Evolutionary conservation across 2,888 invertebrate genomes (phyloP).

Genomic region (Mechanitis mazaeus): DNA sequence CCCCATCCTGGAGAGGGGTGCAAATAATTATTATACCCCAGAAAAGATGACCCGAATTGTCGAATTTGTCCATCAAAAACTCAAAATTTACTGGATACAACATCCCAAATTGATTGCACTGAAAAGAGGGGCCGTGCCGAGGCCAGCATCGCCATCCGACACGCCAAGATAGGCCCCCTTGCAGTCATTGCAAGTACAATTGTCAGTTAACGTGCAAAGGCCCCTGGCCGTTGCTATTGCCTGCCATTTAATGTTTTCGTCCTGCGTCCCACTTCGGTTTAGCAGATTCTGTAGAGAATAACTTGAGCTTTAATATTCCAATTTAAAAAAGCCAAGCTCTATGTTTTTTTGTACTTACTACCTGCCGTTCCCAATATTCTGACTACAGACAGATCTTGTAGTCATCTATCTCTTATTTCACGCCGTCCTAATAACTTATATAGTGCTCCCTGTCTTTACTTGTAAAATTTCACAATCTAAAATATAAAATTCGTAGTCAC

Average conservation of each 20-base stretch:
- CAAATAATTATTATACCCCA: conserved; percentile 7
- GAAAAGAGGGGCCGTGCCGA: conserved; percentile 59
- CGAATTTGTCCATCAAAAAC: not conserved
- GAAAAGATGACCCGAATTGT: not conserved
- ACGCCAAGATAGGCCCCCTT: conserved; percentile 48
- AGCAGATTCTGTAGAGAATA: conserved; percentile 51
- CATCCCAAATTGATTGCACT: conserved; percentile 58
- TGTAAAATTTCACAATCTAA: too few species aligned
- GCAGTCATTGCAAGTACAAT: conserved; percentile 59
- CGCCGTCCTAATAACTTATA: too few species aligned
- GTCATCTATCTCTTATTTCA: too few species aligned
- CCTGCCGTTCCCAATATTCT: too few species aligned
- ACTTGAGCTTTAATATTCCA: not conserved
- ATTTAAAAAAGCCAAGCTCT: conserved; percentile 1
- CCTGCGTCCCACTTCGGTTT: conserved; percentile 50
- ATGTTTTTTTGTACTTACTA: not conserved
- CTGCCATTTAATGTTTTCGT: conserved; percentile 70
- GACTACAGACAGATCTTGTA: too few species aligned
- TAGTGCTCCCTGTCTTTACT: too few species aligned
- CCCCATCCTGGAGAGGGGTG: conserved; percentile 7
- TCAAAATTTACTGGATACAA: conserved; percentile 43
- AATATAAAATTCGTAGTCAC: too few species aligned
- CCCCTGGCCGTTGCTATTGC: conserved; percentile 66
- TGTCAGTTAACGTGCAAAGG: conserved; percentile 61
- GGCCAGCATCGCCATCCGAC: conserved; percentile 60